These are phyloP conservation scores for Mactromeris polynyma DNA, from an alignment of 2,888 invertebrate genomes.

Conservation along the genomic window DNA sequence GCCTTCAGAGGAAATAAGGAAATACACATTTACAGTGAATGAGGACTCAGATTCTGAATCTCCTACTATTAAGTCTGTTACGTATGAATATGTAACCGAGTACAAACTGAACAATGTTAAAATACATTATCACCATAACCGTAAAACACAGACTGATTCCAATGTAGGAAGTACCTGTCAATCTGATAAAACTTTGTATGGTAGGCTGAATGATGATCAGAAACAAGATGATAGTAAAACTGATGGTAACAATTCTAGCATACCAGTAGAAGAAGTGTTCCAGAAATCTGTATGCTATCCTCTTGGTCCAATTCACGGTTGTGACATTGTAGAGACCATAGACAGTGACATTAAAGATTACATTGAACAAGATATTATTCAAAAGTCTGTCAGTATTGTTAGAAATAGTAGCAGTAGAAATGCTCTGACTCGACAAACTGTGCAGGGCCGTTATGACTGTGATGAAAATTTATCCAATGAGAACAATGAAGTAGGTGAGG, in stretches of 20 bases:
- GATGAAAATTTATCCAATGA: neutral
- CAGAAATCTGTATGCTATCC: conserved; percentile 56
- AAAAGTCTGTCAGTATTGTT: neutral
- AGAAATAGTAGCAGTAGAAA: neutral
- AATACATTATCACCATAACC: conserved; percentile 64
- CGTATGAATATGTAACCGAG: conserved; percentile 68
- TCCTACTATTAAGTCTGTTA: conserved; percentile 65
- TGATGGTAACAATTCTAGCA: neutral
- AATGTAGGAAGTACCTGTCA: neutral
- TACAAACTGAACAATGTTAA: conserved; percentile 68
- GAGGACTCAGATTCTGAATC: conserved; percentile 65
- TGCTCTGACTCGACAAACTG: neutral
- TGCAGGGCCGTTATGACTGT: neutral
- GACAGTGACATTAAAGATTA: neutral
- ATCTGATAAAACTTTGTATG: neutral
- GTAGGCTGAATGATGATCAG: neutral
- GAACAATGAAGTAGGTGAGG: neutral
- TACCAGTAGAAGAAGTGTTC: conserved; percentile 49
- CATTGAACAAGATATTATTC: neutral
- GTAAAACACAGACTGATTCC: conserved; percentile 63
- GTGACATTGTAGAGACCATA: neutral
- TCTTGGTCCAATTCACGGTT: conserved; percentile 39
- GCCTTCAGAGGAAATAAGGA: conserved; percentile 40
- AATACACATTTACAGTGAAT: conserved; percentile 53
- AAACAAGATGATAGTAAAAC: neutral